Conservation (phyloP, 2,888 invertebrate species). For the Acholoe squamosa region DNA sequence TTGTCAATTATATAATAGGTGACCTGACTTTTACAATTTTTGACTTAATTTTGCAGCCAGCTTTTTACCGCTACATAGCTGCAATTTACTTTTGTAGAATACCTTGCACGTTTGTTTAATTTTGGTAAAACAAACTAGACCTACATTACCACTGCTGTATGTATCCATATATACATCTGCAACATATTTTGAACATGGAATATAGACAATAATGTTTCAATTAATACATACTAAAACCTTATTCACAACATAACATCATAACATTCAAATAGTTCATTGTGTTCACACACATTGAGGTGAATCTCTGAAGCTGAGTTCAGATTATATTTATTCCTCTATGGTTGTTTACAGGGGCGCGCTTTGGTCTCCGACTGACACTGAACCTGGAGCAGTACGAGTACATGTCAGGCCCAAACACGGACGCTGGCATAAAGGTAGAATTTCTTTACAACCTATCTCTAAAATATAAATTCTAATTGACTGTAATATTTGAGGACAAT, state of each 20-base stretch:
- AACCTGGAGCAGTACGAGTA: conserved; percentile 66
- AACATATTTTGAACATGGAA: not conserved
- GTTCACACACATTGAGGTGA: too few relatives aligned
- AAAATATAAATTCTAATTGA: too few relatives aligned
- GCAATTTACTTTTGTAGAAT: not conserved
- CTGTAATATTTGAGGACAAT: too few relatives aligned
- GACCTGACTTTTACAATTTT: not conserved
- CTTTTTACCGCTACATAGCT: not conserved
- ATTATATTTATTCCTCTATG: not conserved
- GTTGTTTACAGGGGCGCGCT: conserved; percentile 54
- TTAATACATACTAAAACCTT: not conserved
- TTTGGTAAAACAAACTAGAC: not conserved
- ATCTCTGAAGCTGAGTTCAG: not conserved
- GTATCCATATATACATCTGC: not conserved
- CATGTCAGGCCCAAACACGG: conserved; percentile 63
- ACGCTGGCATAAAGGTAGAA: conserved; percentile 65
- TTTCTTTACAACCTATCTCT: too few relatives aligned
- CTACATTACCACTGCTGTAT: not conserved
- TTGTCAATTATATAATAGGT: not conserved
- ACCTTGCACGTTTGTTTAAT: not conserved
- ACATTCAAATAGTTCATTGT: too few relatives aligned
- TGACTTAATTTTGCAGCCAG: not conserved
- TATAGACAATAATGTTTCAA: not conserved
- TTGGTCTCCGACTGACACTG: conserved; percentile 64
- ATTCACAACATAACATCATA: too few relatives aligned